Evolutionary conservation across 2,797 vertebrate genomes (phyloP).

Genomic region (Carcharodon carcharias): DNA sequence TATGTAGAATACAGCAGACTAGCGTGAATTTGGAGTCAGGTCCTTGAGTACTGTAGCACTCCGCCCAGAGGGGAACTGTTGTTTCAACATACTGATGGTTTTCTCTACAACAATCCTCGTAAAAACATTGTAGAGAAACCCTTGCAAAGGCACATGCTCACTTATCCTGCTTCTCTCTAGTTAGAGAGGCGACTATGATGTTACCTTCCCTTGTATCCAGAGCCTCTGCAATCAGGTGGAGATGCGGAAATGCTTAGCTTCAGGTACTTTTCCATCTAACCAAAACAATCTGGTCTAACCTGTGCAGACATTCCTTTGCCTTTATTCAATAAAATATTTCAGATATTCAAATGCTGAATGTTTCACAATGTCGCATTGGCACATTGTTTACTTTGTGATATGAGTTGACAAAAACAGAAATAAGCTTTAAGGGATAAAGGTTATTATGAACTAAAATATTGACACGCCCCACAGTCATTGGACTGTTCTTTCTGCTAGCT

Average conservation of each 20-base stretch:
- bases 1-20: too few species aligned
- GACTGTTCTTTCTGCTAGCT: neutral
- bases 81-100: too few species aligned
- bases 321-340: neutral
- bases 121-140: neutral
- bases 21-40: too few species aligned
- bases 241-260: neutral
- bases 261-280: neutral
- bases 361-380: neutral
- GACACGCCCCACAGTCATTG: neutral
- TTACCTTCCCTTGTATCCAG: too few species aligned
- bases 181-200: too few species aligned
- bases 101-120: neutral
- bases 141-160: too few species aligned
- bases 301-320: neutral
- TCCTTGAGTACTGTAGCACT: too few species aligned
- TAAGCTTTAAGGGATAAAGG: neutral
- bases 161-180: too few species aligned
- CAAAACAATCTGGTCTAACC: neutral
- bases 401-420: neutral
- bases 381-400: neutral
- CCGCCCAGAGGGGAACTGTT: too few species aligned
- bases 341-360: neutral
- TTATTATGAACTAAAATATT: conserved; percentile 8
- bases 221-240: neutral